Conservation (phyloP, 2,888 invertebrate genomes). For the Lamproptera curius region DNA sequence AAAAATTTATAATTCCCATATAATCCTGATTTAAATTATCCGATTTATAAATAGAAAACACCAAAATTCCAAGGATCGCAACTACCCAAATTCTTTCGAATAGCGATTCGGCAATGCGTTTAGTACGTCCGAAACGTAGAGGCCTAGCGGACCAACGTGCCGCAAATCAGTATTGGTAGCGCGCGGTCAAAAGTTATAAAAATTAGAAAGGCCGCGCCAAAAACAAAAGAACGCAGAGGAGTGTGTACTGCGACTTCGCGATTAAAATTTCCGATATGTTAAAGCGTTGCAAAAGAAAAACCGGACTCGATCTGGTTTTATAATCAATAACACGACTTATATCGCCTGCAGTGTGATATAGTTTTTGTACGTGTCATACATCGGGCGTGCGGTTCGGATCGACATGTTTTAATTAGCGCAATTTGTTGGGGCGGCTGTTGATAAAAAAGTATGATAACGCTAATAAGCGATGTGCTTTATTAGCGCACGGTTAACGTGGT, state of each 20-base stretch:
- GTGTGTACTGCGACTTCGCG: conserved; percentile 9
- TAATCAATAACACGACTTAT: conserved; percentile 19
- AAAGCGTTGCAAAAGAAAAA: conserved; percentile 15
- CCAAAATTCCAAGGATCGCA: too few species aligned
- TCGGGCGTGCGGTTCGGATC: conserved; percentile 10
- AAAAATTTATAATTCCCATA: too few species aligned
- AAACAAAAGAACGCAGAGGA: conserved; percentile 26
- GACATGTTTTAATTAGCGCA: conserved; percentile 23
- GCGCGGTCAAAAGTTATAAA: conserved; percentile 27
- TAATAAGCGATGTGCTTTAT: too few species aligned
- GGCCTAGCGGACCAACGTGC: conserved; percentile 20
- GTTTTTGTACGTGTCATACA: conserved; percentile 14
- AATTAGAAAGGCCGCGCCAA: conserved; percentile 29
- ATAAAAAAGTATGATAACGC: too few species aligned
- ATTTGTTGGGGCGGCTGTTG: conserved; percentile 6
- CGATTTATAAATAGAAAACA: conserved; percentile 12
- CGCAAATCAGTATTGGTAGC: conserved; percentile 29
- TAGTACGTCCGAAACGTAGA: background rate
- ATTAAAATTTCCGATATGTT: conserved; percentile 19
- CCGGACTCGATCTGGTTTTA: conserved; percentile 19
- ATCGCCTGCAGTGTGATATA: conserved; percentile 18
- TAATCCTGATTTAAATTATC: too few species aligned
- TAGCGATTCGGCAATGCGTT: conserved; percentile 11
- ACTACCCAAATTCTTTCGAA: conserved; percentile 23
- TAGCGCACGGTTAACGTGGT: too few species aligned